Conservation (phyloP, 2,888 invertebrate genomes). For the Acronicta aceris region DNA sequence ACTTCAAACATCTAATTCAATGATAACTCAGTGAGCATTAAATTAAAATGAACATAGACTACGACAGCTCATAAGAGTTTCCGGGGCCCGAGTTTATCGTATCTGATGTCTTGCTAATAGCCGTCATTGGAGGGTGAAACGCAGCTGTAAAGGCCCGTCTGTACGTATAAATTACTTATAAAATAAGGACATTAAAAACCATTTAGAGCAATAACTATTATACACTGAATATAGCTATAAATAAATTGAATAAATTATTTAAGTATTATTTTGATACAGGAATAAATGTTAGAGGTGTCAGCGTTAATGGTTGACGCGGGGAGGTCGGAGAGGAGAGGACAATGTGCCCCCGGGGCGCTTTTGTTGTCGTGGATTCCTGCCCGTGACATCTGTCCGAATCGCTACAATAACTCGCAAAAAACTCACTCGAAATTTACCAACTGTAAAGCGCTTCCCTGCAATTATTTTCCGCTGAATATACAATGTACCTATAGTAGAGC, state of each 20-base stretch:
- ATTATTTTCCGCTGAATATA: conserved; percentile 80
- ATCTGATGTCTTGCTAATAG: conserved; percentile 85
- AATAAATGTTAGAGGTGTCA: conserved; percentile 85
- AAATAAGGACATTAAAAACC: conserved; percentile 88
- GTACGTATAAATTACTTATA: conserved; percentile 82
- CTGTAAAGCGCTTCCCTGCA: conserved; percentile 75
- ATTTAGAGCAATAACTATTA: conserved; percentile 87
- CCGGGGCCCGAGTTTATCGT: conserved; percentile 74
- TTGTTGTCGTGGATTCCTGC: conserved; percentile 84
- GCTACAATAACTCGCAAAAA: conserved; percentile 88
- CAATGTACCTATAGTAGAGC: conserved; percentile 68
- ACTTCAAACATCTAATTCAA: conserved; percentile 39
- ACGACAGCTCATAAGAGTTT: conserved; percentile 71
- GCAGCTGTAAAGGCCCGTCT: conserved; percentile 79
- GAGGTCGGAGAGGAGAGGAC: conserved; percentile 78
- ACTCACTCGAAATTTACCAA: conserved; percentile 82
- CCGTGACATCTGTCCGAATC: conserved; percentile 88
- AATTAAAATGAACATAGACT: conserved; percentile 58
- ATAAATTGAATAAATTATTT: conserved; percentile 83
- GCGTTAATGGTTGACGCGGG: conserved; percentile 82
- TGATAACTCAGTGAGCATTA: conserved; percentile 54
- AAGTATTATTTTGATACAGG: conserved; percentile 83
- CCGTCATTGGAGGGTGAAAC: conserved; percentile 79
- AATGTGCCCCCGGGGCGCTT: conserved; percentile 86
- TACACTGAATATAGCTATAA: conserved; percentile 78